Evolutionary conservation across 64 coral and sea anemone species (phyloP).

Genomic region (Trachythela sp.): DNA sequence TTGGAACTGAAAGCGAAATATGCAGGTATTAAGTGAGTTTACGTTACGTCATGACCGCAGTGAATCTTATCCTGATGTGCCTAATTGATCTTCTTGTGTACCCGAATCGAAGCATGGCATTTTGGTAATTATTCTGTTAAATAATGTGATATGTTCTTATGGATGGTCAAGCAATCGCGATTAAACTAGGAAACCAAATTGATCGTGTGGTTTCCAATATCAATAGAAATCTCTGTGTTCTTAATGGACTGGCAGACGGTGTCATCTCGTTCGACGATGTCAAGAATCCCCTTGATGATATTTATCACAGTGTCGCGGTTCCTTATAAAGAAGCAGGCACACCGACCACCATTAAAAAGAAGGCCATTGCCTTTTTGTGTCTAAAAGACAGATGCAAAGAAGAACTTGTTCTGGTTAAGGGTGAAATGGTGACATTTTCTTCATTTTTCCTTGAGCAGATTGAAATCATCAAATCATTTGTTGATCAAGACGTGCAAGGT

Average conservation of each 20-base stretch:
- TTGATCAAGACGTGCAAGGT: background rate
- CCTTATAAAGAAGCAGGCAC: background rate
- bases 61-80: too few relatives aligned
- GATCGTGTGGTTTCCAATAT: background rate
- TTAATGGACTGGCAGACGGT: background rate
- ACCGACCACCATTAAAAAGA: background rate
- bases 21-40: background rate
- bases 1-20: constrained; percentile 5
- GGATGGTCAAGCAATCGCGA: background rate
- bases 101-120: too few relatives aligned
- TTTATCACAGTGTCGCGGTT: background rate
- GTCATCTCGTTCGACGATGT: background rate
- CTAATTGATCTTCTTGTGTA: too few relatives aligned
- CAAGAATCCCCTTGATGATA: background rate
- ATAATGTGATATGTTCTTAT: background rate
- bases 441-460: background rate
- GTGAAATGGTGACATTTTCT: background rate
- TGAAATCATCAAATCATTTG: background rate
- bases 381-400: constrained; percentile 5
- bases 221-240: background rate
- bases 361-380: background rate
- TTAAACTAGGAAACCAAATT: constrained; percentile 14
- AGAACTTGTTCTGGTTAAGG: background rate
- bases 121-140: too few relatives aligned
- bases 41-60: too few relatives aligned